Percentiles rank a stretch among this genome's conserved stretches.
These are phyloP conservation scores for Gavia stellata DNA, from an alignment of 2,113 vertebrate genomes.

Conservation along the genomic window DNA sequence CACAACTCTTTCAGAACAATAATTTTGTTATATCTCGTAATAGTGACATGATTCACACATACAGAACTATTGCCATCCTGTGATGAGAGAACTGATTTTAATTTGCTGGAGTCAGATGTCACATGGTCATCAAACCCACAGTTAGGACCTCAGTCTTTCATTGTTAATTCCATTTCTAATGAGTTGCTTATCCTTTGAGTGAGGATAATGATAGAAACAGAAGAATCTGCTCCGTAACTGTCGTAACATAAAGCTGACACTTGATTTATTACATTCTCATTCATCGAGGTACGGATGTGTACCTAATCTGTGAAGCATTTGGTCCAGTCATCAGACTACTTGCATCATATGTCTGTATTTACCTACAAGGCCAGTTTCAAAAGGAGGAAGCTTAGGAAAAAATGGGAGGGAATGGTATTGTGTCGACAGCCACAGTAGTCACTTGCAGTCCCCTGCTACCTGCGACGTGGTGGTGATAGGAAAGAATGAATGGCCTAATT, in stretches of 20 bases:
- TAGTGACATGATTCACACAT: accelerated
- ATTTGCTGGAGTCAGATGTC: neutral
- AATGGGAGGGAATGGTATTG: neutral
- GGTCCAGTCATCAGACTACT: neutral
- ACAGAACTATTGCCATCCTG: neutral
- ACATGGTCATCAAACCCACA: neutral
- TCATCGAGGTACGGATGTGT: accelerated
- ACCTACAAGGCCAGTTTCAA: neutral
- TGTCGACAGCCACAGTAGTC: neutral
- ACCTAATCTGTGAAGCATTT: neutral
- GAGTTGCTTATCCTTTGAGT: neutral
- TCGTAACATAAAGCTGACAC: neutral
- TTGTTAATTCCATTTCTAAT: neutral
- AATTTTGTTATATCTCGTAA: neutral
- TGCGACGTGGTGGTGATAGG: neutral
- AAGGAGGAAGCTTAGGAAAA: neutral
- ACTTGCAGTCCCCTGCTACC: neutral
- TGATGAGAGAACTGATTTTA: neutral
- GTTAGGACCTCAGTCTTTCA: neutral
- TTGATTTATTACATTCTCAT: neutral
- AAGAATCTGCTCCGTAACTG: neutral
- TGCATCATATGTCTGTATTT: neutral
- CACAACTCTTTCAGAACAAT: neutral
- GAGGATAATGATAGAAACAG: neutral
- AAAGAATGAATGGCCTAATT: neutral